Conservation (phyloP, 1,140 invertebrate species). For the Papilio glaucus region DNA sequence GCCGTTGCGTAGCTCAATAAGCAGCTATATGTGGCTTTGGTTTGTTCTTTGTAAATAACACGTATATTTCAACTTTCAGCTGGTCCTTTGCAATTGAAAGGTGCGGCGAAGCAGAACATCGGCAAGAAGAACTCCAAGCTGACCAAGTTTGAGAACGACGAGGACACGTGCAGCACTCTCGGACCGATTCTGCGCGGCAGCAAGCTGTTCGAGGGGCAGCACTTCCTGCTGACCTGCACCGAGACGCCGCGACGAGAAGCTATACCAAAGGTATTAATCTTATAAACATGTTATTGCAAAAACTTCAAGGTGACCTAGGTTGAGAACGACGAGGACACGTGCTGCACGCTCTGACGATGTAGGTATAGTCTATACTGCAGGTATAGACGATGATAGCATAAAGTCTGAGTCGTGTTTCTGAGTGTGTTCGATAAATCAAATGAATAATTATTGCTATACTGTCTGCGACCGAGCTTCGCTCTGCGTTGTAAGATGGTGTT, state of each 20-base stretch:
- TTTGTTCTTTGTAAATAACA: too few species aligned
- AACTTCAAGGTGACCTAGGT: slow-evolving; percentile 79
- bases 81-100: slow-evolving; percentile 74
- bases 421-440: too few species aligned
- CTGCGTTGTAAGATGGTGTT: too few species aligned
- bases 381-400: too few species aligned
- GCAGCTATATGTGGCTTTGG: too few species aligned
- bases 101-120: slow-evolving; percentile 74
- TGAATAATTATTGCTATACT: too few species aligned
- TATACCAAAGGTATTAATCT: slow-evolving; percentile 48
- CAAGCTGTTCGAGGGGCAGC: slow-evolving; percentile 81
- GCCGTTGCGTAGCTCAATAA: too few species aligned
- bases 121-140: slow-evolving; percentile 81
- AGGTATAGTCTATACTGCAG: too few species aligned
- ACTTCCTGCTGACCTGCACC: slow-evolving; percentile 84
- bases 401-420: too few species aligned
- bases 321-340: slow-evolving; percentile 76
- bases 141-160: slow-evolving; percentile 77
- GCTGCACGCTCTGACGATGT: slow-evolving; percentile 80
- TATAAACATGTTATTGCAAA: too few species aligned
- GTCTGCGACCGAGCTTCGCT: too few species aligned
- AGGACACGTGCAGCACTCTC: slow-evolving; percentile 71
- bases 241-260: slow-evolving; percentile 59
- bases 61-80: slow-evolving; percentile 54
- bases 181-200: slow-evolving; percentile 84